These are phyloP conservation scores for Mormyrus iriodes DNA, from an alignment of 2,113 vertebrate species.

Conservation along the genomic window DNA sequence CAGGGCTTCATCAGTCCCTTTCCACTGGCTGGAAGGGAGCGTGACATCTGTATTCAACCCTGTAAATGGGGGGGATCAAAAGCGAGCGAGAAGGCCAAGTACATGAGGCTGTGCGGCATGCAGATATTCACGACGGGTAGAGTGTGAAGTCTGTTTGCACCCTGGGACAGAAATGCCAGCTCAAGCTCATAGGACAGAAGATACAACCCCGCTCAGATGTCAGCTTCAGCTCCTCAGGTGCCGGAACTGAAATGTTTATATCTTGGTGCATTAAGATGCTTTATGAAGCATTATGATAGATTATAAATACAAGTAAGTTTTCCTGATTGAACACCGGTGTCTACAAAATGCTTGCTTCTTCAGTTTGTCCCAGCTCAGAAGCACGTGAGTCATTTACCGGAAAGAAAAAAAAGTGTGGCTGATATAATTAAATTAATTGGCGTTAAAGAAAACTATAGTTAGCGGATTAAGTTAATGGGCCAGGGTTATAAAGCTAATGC, in stretches of 20 bases:
- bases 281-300: not conserved
- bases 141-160: not conserved
- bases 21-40: not conserved
- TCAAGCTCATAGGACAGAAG: not conserved
- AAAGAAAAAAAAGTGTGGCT: not conserved
- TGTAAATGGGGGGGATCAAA: not conserved
- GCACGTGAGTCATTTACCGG: not conserved
- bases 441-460: not conserved
- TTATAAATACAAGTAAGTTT: not conserved
- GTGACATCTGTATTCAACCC: not conserved
- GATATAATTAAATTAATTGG: conserved; percentile 13
- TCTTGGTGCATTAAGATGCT: not conserved
- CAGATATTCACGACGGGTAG: not conserved
- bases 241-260: not conserved
- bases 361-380: not conserved
- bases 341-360: not conserved
- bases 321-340: not conserved
- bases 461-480: conserved; percentile 15
- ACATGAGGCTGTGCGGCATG: not conserved
- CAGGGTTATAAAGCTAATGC: conserved; percentile 5
- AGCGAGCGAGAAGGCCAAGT: not conserved
- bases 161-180: not conserved
- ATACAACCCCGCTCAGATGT: not conserved
- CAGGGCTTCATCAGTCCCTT: not conserved
- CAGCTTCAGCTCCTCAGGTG: not conserved